A percentile compares a stretch with the other conserved stretches of the same genome.
Conservation (phyloP, 2,888 invertebrate genomes). For the Pseudococcus longispinus region DNA sequence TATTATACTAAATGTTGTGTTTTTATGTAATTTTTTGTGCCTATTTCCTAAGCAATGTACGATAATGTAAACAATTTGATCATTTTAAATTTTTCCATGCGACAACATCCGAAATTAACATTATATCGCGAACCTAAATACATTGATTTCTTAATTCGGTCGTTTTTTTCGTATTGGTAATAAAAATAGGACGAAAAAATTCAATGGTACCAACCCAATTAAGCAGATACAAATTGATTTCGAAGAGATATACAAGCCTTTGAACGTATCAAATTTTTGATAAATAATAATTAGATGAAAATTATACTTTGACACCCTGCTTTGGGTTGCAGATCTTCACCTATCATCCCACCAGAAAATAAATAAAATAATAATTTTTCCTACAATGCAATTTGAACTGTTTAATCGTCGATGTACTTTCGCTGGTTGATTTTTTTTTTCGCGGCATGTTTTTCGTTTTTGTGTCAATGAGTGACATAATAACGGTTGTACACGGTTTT, state of each 20-base stretch:
- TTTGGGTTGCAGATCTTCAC: neutral
- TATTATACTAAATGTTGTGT: neutral
- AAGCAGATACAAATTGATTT: neutral
- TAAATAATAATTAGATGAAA: neutral
- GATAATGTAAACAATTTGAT: slow-evolving; percentile 16
- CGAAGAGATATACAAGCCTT: neutral
- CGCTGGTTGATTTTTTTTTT: neutral
- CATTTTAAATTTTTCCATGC: neutral
- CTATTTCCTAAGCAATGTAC: neutral
- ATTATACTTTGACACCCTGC: neutral
- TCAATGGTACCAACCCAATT: too few species aligned
- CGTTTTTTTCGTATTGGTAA: neutral
- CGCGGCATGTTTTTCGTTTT: neutral
- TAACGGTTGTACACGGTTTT: slow-evolving; percentile 14
- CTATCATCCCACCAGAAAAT: neutral
- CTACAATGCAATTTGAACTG: neutral
- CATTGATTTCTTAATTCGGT: slow-evolving; percentile 34
- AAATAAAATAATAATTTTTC: neutral
- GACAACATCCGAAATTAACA: neutral
- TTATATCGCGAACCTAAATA: slow-evolving; percentile 30
- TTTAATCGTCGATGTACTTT: neutral
- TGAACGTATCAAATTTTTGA: neutral
- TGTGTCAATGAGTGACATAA: slow-evolving; percentile 29
- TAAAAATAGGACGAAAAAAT: neutral
- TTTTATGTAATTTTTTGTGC: neutral